Base-by-base conservation (phyloP, 2,888 invertebrate species). In the Eupithecia exiguata region DNA sequence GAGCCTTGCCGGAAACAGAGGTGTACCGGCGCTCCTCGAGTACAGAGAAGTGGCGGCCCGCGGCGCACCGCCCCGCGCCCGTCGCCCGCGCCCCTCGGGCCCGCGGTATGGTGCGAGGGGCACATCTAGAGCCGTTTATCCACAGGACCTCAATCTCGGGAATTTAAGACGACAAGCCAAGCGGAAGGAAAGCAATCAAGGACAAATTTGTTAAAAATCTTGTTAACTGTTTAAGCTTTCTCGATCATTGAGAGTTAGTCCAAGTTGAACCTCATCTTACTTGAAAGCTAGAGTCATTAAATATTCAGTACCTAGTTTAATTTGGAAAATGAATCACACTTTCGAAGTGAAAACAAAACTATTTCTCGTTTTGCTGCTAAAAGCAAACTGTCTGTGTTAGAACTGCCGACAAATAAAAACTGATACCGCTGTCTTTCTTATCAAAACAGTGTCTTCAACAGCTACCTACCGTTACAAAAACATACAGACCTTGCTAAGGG, bases 11-110 rank as follows among this genome's bases (percentile, higher is more conserved):
- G 93, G 94, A 93, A 94, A 92, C 93, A 91, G 94, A 93, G 93
- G 93, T 93, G 92, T 92, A 91, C 92, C 92, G 92, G 93, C 90
- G 92, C 93, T 92, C 94, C 91, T 92, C 91, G 92, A 92, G 92
- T 86, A 92, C 93, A 92, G 93, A 91, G 92, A 90, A 93, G 92
- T 92, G 91, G 92, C 93, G 91, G 92, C 89, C 91, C 92, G 92
- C 91, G 92, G 91, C 91, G 89, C 89, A 86, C 86, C 88, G 84
- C 84, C 87, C 87, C 85, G 83, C 87, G 86, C 86, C 84, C 87
- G 84, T 84, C 79, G 81, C 84, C 83, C 85, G 83, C 84, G 80
- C 85, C 87, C 87, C 88, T 84, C 86, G 80, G 84, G 80, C 83
- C 84, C 84, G 75, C 69, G 63, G 73, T 76, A 73, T 76, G 76